These are phyloP conservation scores for Neoitamus cyanurus DNA, from an alignment of 2,888 invertebrate species.

Conservation along the genomic window DNA sequence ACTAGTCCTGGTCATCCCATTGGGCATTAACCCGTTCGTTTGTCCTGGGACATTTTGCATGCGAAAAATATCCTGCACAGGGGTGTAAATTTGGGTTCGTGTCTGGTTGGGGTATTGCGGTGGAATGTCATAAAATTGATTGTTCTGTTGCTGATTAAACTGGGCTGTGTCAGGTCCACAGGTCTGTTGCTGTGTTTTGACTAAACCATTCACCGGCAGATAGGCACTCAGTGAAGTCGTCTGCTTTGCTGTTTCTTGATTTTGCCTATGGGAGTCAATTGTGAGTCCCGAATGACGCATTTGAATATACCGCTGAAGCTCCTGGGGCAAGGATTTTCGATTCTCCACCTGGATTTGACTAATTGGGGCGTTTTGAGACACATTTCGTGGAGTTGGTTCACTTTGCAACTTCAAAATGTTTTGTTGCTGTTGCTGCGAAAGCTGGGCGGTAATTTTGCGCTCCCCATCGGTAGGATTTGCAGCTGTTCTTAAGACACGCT, in stretches of 20 bases:
- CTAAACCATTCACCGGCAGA: conserved; percentile 18
- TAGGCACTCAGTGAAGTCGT: not conserved
- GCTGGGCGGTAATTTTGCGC: conserved; percentile 62
- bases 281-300: conserved; percentile 57
- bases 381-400: conserved; percentile 62
- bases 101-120: conserved; percentile 53
- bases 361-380: conserved; percentile 52
- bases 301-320: conserved; percentile 64
- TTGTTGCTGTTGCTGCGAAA: conserved; percentile 65
- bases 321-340: conserved; percentile 55
- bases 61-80: conserved; percentile 61
- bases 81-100: conserved; percentile 60
- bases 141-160: conserved; percentile 55
- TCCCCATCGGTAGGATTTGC: conserved; percentile 63
- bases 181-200: conserved; percentile 13
- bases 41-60: conserved; percentile 59
- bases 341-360: conserved; percentile 9
- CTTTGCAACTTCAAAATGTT: conserved; percentile 68
- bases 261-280: conserved; percentile 55
- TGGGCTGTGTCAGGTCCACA: not conserved
- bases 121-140: conserved; percentile 60
- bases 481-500: conserved; percentile 85
- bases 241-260: conserved; percentile 15
- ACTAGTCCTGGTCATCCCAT: conserved; percentile 58
- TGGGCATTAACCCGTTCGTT: conserved; percentile 53